Evolutionary conservation across 2,888 invertebrate genomes (phyloP).

Genomic region (Mechanitis mazaeus): DNA sequence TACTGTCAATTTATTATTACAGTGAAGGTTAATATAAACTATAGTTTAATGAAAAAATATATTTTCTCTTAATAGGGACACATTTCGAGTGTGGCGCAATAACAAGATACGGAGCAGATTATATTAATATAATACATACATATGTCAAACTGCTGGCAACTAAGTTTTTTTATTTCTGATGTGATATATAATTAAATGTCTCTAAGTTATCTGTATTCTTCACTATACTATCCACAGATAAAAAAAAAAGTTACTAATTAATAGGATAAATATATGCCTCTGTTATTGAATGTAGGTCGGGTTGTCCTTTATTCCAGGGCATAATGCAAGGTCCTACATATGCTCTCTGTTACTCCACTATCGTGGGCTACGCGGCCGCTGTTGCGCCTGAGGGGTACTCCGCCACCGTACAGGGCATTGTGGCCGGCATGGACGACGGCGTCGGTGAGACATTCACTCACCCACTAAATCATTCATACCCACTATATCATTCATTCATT

Average conservation of each 20-base stretch:
- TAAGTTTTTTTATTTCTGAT: not conserved
- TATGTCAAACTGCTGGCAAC: conserved; percentile 11
- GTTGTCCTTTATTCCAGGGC: conserved; percentile 49
- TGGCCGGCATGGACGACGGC: conserved; percentile 93
- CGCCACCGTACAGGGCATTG: conserved; percentile 90
- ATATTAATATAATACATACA: no score
- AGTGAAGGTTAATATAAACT: no score
- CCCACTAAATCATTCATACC: not conserved
- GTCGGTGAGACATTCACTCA: conserved; percentile 74
- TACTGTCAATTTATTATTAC: no score
- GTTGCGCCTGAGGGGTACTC: conserved; percentile 84
- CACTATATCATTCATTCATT: conserved; percentile 3
- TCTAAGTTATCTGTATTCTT: no score
- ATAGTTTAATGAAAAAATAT: no score
- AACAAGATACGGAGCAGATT: no score
- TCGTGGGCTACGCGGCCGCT: conserved; percentile 83
- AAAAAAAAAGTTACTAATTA: no score
- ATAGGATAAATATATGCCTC: no score
- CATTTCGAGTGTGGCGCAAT: no score
- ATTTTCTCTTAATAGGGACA: no score
- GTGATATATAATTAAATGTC: not conserved
- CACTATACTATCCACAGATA: no score
- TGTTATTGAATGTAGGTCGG: not conserved
- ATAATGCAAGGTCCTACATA: conserved; percentile 91
- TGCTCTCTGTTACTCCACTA: conserved; percentile 88